Base-by-base conservation (phyloP, 2,797 vertebrate genomes). In the Heterohyrax brucei region DNA sequence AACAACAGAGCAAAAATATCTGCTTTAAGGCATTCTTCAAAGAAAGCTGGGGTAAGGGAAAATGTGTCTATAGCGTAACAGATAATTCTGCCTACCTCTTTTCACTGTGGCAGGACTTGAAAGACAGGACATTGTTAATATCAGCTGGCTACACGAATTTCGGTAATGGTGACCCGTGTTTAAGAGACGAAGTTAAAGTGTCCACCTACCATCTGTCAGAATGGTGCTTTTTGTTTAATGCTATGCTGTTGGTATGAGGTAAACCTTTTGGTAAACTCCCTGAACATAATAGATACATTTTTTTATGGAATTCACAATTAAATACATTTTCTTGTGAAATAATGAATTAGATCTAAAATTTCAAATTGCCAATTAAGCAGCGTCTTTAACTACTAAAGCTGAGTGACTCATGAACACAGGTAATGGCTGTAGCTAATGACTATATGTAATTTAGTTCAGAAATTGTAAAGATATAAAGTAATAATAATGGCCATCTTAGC, bases 341-440 rank as follows among this genome's bases (percentile, higher is more conserved):
- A 87, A 78, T 64, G 4, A 97, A 77, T 94, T 5, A 92, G 12
- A 77, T 89, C 76, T 97, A 93, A 94, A 87, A 9, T 87, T 97
- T 93, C 88, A 96, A 92, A 94, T 87, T 97, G 91, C 88, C 95
- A 92, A 94, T 95, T 89, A 92, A 97, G 94, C 1, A 21, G 10
- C 24, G 72, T 21, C 48, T 26, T 48, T 78, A 84, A 26, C n/a
- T 93, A 56, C 70, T 87, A 7, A 95, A 95, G 83, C 14, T 75
- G 50, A 39, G 28, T 95, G 48, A 95, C 12, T 82, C 7, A 2
- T 13, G 89, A 83, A 93, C 72, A 87, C 24, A 94, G 21, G 94
- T 86, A n/a, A 87, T 9, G 24, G 30, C 44, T 96, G 44, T 46
- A 78, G 39, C 0, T 4, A 93, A n/a, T 83, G 2, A 30, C 50